Evolutionary conservation across 2,797 vertebrate genomes (phyloP).

Genomic region (Periparus ater): DNA sequence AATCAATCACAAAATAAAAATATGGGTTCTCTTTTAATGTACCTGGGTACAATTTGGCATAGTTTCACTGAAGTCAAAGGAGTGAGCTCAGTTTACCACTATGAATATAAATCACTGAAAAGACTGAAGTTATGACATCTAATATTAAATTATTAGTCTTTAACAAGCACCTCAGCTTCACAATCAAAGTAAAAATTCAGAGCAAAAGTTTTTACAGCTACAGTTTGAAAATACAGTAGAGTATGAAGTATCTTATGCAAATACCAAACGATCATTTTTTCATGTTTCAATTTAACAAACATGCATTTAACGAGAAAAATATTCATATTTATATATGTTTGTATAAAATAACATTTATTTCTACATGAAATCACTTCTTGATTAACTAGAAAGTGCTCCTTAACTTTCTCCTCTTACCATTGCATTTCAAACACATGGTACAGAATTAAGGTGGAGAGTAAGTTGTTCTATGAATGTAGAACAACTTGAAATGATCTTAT

Average conservation of each 20-base stretch:
- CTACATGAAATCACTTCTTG: not conserved
- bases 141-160: not conserved
- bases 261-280: not conserved
- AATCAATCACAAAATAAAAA: not conserved
- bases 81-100: not conserved
- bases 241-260: not conserved
- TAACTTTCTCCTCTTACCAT: not conserved
- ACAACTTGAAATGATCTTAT: not conserved
- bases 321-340: not conserved
- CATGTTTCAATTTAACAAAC: not conserved
- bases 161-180: not conserved
- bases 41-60: not conserved
- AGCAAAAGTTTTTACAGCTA: not conserved
- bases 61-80: not conserved
- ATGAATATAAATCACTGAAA: not conserved
- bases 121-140: not conserved
- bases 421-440: not conserved
- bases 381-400: not conserved
- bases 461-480: not conserved
- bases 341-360: not conserved
- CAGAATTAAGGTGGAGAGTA: not conserved
- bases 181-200: not conserved
- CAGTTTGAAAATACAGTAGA: not conserved
- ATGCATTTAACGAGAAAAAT: not conserved
- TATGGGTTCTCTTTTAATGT: fast-evolving